Conservation (phyloP, 2,113 vertebrate species). For the Corynorhinus townsendii region DNA sequence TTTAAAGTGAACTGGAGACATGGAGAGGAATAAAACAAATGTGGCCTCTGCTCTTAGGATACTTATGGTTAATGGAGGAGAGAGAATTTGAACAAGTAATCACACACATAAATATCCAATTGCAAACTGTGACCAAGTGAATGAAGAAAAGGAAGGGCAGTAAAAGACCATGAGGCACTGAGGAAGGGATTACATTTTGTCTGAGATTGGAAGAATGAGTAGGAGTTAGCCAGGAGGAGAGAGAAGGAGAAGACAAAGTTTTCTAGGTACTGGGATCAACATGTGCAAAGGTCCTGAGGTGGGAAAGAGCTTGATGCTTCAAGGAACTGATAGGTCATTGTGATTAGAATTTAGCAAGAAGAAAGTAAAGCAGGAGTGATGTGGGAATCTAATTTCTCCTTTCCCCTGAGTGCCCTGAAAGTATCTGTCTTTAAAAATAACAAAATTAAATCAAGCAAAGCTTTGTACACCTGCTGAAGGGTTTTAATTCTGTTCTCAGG, state of each 20-base stretch:
- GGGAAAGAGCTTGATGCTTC: neutral
- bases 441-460: neutral
- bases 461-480: neutral
- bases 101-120: neutral
- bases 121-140: neutral
- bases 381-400: neutral
- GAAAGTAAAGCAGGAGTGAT: neutral
- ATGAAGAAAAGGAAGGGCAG: neutral
- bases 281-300: neutral
- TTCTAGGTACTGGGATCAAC: neutral
- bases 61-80: neutral
- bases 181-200: neutral
- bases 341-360: neutral
- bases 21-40: neutral
- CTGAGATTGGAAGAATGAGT: neutral
- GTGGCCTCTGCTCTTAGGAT: neutral
- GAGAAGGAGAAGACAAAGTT: neutral
- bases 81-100: neutral
- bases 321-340: neutral
- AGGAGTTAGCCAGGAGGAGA: neutral
- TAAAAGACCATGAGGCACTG: neutral
- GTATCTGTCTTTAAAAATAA: neutral
- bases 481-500: neutral
- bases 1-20: neutral
- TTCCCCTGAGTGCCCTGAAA: neutral